These are phyloP conservation scores for Medauroidea extradentata DNA, from an alignment of 1,140 invertebrate species.

Conservation along the genomic window DNA sequence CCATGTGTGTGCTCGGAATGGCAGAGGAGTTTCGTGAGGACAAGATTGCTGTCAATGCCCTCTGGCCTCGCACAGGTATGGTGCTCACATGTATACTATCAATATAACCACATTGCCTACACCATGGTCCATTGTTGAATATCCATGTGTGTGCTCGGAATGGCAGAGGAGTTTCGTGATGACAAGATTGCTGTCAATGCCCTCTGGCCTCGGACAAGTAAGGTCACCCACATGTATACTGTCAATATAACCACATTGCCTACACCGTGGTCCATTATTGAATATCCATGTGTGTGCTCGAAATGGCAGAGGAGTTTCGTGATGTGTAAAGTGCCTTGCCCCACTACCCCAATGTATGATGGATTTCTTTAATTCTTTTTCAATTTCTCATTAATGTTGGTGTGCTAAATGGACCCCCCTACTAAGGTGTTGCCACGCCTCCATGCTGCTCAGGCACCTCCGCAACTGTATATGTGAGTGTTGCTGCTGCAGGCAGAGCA, in stretches of 20 bases:
- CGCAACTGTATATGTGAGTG: too few species aligned
- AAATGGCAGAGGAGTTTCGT: conserved; percentile 77
- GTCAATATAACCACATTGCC: conserved; percentile 89
- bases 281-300: conserved; percentile 98
- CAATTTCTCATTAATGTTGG: too few species aligned
- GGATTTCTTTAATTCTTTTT: too few species aligned
- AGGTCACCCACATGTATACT: too few species aligned
- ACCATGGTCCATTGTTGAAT: conserved; percentile 99
- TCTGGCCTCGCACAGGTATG: conserved; percentile 96
- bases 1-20: conserved; percentile 97
- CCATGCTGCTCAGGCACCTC: conserved; percentile 94
- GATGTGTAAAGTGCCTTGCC: too few species aligned
- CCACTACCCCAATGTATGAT: too few species aligned
- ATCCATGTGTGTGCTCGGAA: conserved; percentile 97
- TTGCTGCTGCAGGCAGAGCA: too few species aligned
- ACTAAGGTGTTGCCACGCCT: too few species aligned
- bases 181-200: conserved; percentile 92
- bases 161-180: conserved; percentile 68
- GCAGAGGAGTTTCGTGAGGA: conserved; percentile 62
- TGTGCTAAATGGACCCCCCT: too few species aligned
- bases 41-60: conserved; percentile 90
- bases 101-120: conserved; percentile 92
- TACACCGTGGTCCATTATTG: conserved; percentile 99
- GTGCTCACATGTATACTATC: too few species aligned
- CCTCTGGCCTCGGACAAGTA: conserved; percentile 92